Evolutionary conservation across 2,888 invertebrate species (phyloP).

Genomic region (Nomada fucata): DNA sequence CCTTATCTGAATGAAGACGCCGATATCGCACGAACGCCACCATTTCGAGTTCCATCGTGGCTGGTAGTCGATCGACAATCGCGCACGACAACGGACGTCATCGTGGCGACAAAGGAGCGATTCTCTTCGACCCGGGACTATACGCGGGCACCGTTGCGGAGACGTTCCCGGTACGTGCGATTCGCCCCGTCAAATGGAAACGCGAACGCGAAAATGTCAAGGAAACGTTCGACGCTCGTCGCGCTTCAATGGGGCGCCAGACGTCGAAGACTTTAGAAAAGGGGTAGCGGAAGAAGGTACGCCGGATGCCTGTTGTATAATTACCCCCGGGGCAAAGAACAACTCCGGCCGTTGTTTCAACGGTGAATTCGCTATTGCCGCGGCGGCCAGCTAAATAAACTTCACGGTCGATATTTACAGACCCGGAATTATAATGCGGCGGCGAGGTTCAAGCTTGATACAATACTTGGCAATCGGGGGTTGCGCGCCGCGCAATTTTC

Average conservation of each 20-base stretch:
- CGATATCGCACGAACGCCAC: conserved; percentile 59
- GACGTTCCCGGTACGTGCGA: conserved; percentile 14
- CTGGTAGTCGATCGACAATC: conserved; percentile 50
- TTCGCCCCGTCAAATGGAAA: neutral
- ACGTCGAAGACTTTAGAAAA: too few species aligned
- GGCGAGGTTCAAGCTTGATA: too few species aligned
- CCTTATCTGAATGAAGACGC: conserved; percentile 72
- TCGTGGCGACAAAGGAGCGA: conserved; percentile 50
- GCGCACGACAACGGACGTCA: conserved; percentile 58
- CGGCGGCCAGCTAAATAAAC: too few species aligned
- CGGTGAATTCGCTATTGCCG: too few species aligned
- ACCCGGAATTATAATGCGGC: too few species aligned
- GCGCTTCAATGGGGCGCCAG: neutral
- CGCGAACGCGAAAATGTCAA: conserved; percentile 25
- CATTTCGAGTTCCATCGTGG: conserved; percentile 61
- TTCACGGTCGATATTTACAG: too few species aligned
- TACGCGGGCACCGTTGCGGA: neutral
- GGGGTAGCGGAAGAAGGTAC: too few species aligned
- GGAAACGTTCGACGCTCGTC: neutral
- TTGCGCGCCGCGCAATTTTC: too few species aligned
- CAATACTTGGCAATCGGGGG: too few species aligned
- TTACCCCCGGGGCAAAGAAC: too few species aligned
- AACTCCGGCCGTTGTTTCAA: too few species aligned
- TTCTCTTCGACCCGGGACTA: conserved; percentile 24
- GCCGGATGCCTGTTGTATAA: too few species aligned